Evolutionary conservation across 2,113 vertebrate species (phyloP), one percentile per base, ranked within the genome.

Genomic region (Catharus minimus): DNA sequence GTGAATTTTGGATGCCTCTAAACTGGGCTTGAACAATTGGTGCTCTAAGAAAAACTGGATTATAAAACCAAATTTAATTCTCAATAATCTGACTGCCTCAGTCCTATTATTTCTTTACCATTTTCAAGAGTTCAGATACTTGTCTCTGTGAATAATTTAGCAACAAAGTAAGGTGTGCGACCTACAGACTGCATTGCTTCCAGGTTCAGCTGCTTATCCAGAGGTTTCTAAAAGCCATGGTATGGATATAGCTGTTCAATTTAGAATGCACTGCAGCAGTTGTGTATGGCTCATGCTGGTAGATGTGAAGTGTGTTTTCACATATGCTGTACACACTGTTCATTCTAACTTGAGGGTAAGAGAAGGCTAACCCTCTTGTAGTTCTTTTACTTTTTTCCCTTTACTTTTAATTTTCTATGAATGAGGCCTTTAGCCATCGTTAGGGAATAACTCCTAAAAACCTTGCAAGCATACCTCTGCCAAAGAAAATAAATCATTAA

Each of bases 401-500:
- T 67, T 57, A 16, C 30, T 74, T 88, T 57, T 81, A 7, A 73
- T 73, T 88, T 64, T 50, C 65, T 67, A 24, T 89, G 77, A 96
- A 44, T 8, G 5, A 79, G 86, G 56, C 82, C 87, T 83, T 91
- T 92, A 86, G 90, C 77, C 44, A 55, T 69, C 43, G 9, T 83
- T 95, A 90, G 75, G 73, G 89, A 95, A 91, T 94, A 92, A 86
- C 52, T 83, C 61, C 71, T 93, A 90, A 95, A 90, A 79, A 82
- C 66, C 80, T 79, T 76, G 47, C 56, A 79, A 93, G 83, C 28
- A 33, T 72, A 91, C 90, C 86, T 90, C 76, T 95, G 91, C 90
- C 75, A 80, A 97, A 96, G 92, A 82, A 94, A 96, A 95, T 91
- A 96, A 96, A 95, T 94, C 78, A 96, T 96, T 97, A 97, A 96